Conservation (phyloP, 2,888 invertebrate genomes). For the Drosophila engyochracea region DNA sequence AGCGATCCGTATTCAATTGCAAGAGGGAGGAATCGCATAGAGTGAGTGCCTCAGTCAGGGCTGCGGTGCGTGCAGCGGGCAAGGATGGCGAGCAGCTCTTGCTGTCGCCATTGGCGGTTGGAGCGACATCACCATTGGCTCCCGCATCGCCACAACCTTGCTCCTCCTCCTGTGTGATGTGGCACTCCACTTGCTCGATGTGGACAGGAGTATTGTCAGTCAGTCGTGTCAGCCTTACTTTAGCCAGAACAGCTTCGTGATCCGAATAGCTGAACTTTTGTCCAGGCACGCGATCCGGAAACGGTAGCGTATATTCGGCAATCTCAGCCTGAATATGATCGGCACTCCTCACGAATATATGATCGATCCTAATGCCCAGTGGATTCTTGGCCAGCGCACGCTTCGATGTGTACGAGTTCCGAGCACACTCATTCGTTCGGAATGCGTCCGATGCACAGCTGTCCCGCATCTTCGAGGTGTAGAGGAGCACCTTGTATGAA, state of each 20-base stretch:
- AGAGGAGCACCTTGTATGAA: slow-evolving; percentile 89
- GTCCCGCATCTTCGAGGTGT: slow-evolving; percentile 87
- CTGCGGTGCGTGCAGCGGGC: slow-evolving; percentile 69
- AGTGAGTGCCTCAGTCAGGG: slow-evolving; percentile 81
- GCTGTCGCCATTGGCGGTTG: neutral
- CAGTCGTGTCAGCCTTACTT: slow-evolving; percentile 75
- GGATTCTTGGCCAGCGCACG: slow-evolving; percentile 86
- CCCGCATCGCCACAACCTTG: slow-evolving; percentile 19
- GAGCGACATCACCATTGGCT: neutral
- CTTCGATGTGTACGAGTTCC: slow-evolving; percentile 92
- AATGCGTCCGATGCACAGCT: slow-evolving; percentile 84
- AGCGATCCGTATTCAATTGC: slow-evolving; percentile 82
- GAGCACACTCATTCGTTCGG: slow-evolving; percentile 92
- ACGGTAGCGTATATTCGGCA: slow-evolving; percentile 89
- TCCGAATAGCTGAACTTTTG: slow-evolving; percentile 93
- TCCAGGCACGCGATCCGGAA: slow-evolving; percentile 90
- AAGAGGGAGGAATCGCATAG: slow-evolving; percentile 82
- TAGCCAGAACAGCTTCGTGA: slow-evolving; percentile 93
- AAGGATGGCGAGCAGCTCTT: slow-evolving; percentile 19
- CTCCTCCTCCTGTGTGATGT: slow-evolving; percentile 7
- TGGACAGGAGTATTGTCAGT: slow-evolving; percentile 8
- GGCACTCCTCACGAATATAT: slow-evolving; percentile 89
- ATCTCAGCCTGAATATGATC: slow-evolving; percentile 85
- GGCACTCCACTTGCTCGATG: slow-evolving; percentile 44
- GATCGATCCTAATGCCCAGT: slow-evolving; percentile 96